Base-by-base conservation (phyloP, 1,140 invertebrate genomes). In the Euura lappo region DNA sequence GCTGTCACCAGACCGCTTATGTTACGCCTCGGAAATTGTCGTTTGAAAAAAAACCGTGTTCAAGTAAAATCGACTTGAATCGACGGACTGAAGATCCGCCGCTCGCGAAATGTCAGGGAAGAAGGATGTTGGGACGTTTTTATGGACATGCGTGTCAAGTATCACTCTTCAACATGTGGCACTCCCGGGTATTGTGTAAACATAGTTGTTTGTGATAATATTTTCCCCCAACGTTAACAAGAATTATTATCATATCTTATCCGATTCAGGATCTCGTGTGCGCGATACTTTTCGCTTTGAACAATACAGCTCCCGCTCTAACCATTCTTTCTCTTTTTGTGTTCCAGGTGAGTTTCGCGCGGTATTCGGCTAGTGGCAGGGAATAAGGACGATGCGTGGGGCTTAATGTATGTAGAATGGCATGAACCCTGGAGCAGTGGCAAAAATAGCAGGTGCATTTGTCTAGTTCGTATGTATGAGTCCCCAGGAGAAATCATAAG, bases 401-500 rank as follows among this genome's bases (percentile, higher is more conserved):
- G 60, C 60, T 64, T 28, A 28, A 28, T 28, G 28, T 28, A 28
- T 28, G 28, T 28, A 28, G 28, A 28, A 28, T 28, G 28, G 28
- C 28, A 28, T 10, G 60, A 10, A 68, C 66, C 28, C 45, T 28
- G 44, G 28, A 28, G 28, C 11, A 74, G 75, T 76, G 76, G 74
- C 78, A 75, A 76, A 77, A 76, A 81, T 80, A 84, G 79, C 84
- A 86, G 84, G 81, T 86, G 84, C 80, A 86, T 86, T 86, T 85
- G 83, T 83, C 81, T 73, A 74, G 78, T 79, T 78, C 79, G 79
- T 80, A 78, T 81, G 78, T 81, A 80, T 78, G 79, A 75, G 80
- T 78, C 82, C 84, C 83, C 84, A 79, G 64, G 84, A 85, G 83
- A 86, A 86, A 86, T 86, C 84, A 86, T 83, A 77, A 84, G 82